These are phyloP conservation scores for Hypomecis atomaria DNA, from an alignment of 2,888 invertebrate species.

Conservation along the genomic window DNA sequence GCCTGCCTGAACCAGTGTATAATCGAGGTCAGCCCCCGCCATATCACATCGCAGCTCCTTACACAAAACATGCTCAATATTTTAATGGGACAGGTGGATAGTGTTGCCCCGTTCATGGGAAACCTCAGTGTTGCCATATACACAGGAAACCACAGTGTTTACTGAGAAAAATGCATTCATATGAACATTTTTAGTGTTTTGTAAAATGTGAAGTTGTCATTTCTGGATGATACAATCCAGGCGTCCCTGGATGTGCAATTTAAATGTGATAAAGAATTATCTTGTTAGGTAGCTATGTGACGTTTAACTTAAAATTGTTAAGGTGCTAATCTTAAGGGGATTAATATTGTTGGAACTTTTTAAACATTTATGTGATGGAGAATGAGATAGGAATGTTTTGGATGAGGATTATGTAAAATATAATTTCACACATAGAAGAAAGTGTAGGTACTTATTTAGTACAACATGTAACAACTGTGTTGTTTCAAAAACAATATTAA, in stretches of 20 bases:
- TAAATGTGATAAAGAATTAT: constrained; percentile 76
- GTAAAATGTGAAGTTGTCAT: constrained; percentile 39
- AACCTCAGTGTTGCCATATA: constrained; percentile 48
- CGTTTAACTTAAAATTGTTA: constrained; percentile 62
- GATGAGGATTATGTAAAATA: constrained; percentile 47
- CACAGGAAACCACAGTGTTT: constrained; percentile 43
- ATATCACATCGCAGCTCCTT: constrained; percentile 93
- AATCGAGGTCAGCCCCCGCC: constrained; percentile 88
- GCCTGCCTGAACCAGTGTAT: constrained; percentile 68
- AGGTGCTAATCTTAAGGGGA: constrained; percentile 67
- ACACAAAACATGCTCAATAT: constrained; percentile 91
- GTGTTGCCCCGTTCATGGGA: constrained; percentile 56
- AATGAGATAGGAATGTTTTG: constrained; percentile 36
- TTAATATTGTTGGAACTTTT: constrained; percentile 39
- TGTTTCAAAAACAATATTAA: constrained; percentile 55
- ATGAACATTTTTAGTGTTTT: constrained; percentile 59
- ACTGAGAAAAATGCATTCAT: constrained; percentile 51
- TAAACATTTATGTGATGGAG: constrained; percentile 41
- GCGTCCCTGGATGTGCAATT: constrained; percentile 76
- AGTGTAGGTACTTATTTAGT: constrained; percentile 76
- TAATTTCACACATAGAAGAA: constrained; percentile 49
- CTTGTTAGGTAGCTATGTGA: constrained; percentile 60
- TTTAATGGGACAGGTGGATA: constrained; percentile 84
- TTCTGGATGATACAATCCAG: constrained; percentile 53
- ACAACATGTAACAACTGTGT: constrained; percentile 81